Evolutionary conservation across 2,113 vertebrate species (phyloP).

Genomic region (Xenotilapia leptura): DNA sequence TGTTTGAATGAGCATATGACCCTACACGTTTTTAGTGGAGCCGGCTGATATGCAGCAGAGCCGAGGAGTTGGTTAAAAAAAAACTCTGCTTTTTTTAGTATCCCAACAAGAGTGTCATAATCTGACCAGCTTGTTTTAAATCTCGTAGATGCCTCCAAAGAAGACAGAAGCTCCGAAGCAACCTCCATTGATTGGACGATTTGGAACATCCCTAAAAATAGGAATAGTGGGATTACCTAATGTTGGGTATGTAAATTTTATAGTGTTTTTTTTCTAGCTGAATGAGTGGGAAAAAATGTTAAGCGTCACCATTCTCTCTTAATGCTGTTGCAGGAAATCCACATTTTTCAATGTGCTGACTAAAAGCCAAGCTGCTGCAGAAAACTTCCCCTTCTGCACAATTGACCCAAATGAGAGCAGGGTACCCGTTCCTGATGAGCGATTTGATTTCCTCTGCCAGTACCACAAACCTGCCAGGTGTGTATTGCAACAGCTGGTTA

Average conservation of each 20-base stretch:
- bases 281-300: neutral
- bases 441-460: slow-evolving; percentile 90
- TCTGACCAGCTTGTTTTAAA: neutral
- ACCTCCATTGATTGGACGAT: slow-evolving; percentile 88
- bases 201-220: slow-evolving; percentile 96
- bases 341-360: slow-evolving; percentile 98
- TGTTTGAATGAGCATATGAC: slow-evolving; percentile 43
- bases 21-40: slow-evolving; percentile 10
- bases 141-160: slow-evolving; percentile 91
- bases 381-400: slow-evolving; percentile 98
- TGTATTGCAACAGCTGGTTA: neutral
- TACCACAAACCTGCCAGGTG: slow-evolving; percentile 96
- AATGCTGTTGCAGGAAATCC: slow-evolving; percentile 80
- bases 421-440: slow-evolving; percentile 93
- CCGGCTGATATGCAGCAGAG: neutral
- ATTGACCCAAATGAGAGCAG: slow-evolving; percentile 98
- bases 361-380: slow-evolving; percentile 92
- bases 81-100: neutral
- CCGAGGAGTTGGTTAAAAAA: neutral
- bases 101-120: neutral
- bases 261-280: neutral
- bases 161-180: slow-evolving; percentile 87
- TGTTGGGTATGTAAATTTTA: slow-evolving; percentile 83
- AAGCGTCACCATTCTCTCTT: neutral
- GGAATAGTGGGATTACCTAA: slow-evolving; percentile 98